Conservation (phyloP, 2,113 vertebrate genomes). For the Petaurus breviceps region DNA sequence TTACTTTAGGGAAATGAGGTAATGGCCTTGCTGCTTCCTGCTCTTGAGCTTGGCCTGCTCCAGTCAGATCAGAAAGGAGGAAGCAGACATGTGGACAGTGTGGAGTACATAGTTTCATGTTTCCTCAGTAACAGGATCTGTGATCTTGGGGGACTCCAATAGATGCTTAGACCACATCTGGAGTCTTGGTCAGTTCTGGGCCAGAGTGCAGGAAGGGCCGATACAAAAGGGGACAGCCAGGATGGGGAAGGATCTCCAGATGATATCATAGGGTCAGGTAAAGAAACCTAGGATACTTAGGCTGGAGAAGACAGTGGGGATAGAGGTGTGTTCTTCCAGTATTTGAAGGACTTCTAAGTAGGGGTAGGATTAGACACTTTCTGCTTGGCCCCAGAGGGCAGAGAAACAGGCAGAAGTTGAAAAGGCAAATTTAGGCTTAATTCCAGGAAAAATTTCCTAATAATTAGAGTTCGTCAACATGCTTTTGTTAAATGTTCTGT, state of each 20-base stretch:
- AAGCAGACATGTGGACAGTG: no score
- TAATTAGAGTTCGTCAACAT: conserved; percentile 47
- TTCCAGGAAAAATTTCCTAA: background rate
- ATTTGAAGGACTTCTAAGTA: background rate
- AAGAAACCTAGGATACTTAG: background rate
- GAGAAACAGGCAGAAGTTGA: background rate
- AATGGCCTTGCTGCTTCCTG: background rate
- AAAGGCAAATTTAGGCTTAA: background rate
- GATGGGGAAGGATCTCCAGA: background rate
- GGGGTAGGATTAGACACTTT: background rate
- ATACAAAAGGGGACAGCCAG: background rate
- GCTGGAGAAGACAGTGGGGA: background rate
- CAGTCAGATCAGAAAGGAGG: no score
- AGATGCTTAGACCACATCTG: background rate
- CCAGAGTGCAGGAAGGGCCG: background rate
- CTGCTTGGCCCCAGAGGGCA: background rate
- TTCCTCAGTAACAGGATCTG: background rate
- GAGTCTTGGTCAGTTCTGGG: background rate
- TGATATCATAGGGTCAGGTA: background rate
- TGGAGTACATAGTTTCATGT: no score
- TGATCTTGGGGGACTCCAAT: background rate
- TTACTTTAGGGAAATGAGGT: background rate
- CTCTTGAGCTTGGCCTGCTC: no score
- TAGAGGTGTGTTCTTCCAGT: background rate
- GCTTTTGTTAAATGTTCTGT: background rate